phyloP scores from a whole-genome alignment of 2,797 vertebrate genomes.

The Nasua narica region DNA sequence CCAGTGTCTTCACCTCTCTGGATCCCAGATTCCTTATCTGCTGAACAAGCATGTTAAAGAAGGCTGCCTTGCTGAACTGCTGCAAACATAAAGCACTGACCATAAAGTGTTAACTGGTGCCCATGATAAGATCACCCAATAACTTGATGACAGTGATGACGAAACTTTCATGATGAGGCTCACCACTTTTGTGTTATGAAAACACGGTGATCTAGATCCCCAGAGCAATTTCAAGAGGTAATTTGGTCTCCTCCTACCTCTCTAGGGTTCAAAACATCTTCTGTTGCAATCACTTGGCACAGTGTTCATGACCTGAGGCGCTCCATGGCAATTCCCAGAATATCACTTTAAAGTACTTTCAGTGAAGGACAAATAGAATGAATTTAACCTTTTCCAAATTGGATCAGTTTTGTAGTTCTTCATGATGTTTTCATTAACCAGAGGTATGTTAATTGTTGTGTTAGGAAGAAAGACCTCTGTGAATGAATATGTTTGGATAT shows the following conservation, averaged over 20 bases:
- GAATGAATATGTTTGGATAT: background rate
- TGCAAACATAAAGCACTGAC: background rate
- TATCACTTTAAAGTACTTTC: background rate
- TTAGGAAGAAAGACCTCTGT: background rate
- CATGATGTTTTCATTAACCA: background rate
- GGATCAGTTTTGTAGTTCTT: background rate
- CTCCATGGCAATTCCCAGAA: background rate
- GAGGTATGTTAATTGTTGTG: background rate
- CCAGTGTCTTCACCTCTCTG: background rate
- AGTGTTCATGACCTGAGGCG: background rate
- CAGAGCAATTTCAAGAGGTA: background rate
- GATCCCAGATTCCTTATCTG: background rate
- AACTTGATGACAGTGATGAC: background rate
- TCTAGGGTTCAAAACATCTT: background rate
- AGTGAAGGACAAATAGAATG: background rate
- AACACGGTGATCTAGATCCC: background rate
- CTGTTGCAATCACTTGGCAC: background rate
- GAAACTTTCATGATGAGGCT: background rate
- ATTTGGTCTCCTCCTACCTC: background rate
- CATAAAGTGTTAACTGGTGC: background rate
- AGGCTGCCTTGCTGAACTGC: background rate
- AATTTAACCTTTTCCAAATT: background rate
- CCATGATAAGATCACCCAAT: background rate
- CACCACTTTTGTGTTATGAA: background rate
- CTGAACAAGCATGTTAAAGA: background rate